Conservation (phyloP, 92 coral and sea anemone genomes). For the Phenganax stokvisi region DNA sequence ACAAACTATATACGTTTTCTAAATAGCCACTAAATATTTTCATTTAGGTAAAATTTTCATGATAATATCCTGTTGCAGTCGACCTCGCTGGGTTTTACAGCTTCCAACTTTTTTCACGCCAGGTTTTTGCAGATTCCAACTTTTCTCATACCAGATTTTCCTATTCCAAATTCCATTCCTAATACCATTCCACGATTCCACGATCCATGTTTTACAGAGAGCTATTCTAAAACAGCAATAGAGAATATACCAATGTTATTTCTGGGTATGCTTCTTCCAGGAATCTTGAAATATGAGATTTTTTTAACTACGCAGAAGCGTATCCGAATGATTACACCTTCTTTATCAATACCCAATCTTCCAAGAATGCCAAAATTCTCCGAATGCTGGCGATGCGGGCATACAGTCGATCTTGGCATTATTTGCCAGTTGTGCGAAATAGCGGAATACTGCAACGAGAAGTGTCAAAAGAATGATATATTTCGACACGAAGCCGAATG, state of each 20-base stretch:
- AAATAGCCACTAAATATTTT: too few relatives aligned
- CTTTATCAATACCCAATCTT: neutral
- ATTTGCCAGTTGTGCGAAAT: slow-evolving; percentile 11
- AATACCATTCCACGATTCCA: too few relatives aligned
- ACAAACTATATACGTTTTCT: too few relatives aligned
- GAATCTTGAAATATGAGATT: neutral
- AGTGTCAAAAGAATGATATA: slow-evolving; percentile 53
- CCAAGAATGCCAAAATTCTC: slow-evolving; percentile 22
- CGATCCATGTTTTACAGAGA: neutral
- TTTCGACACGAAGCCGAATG: slow-evolving; percentile 52
- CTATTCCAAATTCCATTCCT: too few relatives aligned
- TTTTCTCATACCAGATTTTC: too few relatives aligned
- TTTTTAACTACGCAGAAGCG: neutral
- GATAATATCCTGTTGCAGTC: too few relatives aligned
- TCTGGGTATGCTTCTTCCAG: neutral
- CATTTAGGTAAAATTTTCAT: too few relatives aligned
- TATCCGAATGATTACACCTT: neutral
- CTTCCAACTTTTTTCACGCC: too few relatives aligned
- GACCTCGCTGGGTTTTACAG: too few relatives aligned
- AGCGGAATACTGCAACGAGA: slow-evolving; percentile 53
- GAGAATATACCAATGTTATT: neutral
- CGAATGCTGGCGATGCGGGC: slow-evolving; percentile 33
- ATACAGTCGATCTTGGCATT: neutral
- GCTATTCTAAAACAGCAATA: neutral
- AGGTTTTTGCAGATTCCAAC: too few relatives aligned